These are phyloP conservation scores for Chaetodon trifasciatus DNA, from an alignment of 2,797 vertebrate species.

Conservation along the genomic window DNA sequence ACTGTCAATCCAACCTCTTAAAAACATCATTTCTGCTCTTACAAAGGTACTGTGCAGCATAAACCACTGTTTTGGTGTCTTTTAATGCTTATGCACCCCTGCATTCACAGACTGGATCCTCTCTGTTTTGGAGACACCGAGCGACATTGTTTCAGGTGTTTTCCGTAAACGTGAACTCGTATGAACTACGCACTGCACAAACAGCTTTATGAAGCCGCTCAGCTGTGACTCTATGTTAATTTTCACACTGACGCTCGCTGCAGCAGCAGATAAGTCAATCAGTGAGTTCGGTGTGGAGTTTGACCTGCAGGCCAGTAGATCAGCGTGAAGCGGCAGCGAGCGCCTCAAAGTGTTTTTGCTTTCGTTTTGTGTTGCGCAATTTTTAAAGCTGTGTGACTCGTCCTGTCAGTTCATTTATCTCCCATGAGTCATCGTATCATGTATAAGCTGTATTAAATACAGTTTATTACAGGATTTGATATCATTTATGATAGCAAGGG, in stretches of 20 bases:
- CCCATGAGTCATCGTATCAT: neutral
- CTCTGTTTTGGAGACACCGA: neutral
- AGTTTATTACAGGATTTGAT: neutral
- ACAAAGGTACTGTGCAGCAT: neutral
- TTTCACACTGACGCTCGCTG: slow-evolving; percentile 23
- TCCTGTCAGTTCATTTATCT: neutral
- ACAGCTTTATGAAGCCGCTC: neutral
- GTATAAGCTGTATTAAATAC: neutral
- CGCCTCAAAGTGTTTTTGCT: slow-evolving; percentile 37
- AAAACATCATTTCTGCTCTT: neutral
- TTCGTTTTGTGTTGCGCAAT: slow-evolving; percentile 30
- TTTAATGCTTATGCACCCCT: neutral
- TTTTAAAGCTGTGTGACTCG: neutral
- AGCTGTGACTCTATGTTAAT: slow-evolving; percentile 62
- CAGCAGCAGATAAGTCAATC: slow-evolving; percentile 57
- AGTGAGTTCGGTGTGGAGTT: slow-evolving; percentile 60
- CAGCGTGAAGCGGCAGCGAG: slow-evolving; percentile 13
- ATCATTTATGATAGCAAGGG: neutral
- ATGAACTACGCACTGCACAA: neutral
- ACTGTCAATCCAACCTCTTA: too few species aligned
- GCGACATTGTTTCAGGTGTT: neutral
- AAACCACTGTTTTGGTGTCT: neutral
- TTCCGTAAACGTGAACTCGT: neutral
- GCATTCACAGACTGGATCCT: neutral
- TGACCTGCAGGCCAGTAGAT: slow-evolving; percentile 49